Conservation (phyloP, 1,140 invertebrate species). For the Nixonia krombeini region DNA sequence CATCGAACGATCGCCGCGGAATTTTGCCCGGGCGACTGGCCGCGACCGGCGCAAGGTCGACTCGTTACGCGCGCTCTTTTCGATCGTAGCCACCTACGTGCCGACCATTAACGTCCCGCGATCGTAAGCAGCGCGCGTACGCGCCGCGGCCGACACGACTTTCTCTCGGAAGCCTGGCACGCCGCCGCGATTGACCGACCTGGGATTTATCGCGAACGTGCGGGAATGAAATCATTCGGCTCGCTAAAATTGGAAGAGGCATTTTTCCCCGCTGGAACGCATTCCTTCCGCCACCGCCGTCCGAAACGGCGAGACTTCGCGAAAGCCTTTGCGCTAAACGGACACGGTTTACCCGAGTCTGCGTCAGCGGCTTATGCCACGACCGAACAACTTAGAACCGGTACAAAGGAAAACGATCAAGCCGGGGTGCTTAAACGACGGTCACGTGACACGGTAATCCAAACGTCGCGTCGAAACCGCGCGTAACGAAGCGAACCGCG, state of each 20-base stretch:
- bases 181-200: conserved; percentile 39
- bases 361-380: background rate
- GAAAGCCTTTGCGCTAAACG: no score
- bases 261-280: conserved; percentile 30
- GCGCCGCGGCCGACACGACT: conserved; percentile 39
- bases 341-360: no score
- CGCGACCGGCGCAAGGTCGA: conserved; percentile 25
- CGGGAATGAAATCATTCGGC: conserved; percentile 52
- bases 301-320: no score
- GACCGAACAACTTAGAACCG: no score
- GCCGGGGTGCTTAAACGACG: no score
- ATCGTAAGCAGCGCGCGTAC: conserved; percentile 16
- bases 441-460: no score
- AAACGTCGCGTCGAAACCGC: no score
- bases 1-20: no score
- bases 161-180: conserved; percentile 49
- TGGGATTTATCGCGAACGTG: conserved; percentile 44
- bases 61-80: conserved; percentile 32
- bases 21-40: no score
- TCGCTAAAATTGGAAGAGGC: conserved; percentile 38
- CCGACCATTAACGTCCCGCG: conserved; percentile 25
- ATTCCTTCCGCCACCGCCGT: conserved; percentile 39
- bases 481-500: conserved; percentile 17
- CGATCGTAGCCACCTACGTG: conserved; percentile 30
- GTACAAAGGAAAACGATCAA: no score